Base-by-base conservation (phyloP, 2,797 vertebrate genomes). In the Poeciliopsis infans region DNA sequence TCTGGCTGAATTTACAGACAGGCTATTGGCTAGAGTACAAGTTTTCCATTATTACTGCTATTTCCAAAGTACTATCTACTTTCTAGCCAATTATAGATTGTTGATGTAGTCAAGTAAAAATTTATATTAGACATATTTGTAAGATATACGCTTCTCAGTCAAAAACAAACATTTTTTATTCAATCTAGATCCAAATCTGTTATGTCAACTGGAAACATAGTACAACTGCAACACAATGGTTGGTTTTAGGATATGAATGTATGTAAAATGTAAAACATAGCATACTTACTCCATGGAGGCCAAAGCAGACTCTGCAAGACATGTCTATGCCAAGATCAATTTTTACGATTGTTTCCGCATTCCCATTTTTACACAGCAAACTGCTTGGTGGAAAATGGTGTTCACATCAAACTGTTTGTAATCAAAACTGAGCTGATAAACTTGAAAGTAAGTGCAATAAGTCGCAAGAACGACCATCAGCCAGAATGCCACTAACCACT, bases 1-100 rank as follows among this genome's bases (percentile, higher is more conserved):
- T 82, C 68, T 77, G 76, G 74, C 75, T 61, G 46, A 79, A 81
- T 84, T 91, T 81, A 86, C 75, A 55, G 46, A 78, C 71, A 74
- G 77, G 73, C 75, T 91, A 68, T 76, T 59, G 79, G 85, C 59
- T 45, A 64, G 80, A 85, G 85, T 79, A 75, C 79, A 83, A 53
- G 73, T 78, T 71, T 79, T 80, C 69, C 74, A 81, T 83, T 59
- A 59, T 68, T 76, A 69, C 74, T 51, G 43, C 77, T 66, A 49
- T 70, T 70, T 84, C 53, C 64, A 72, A 74, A 80, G 74, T 57
- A 79, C 59, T 85, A 70, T 53, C 25, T 1, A 43, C 49, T 53
- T 49, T 68, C 33, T 51, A 13, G 46, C 46, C 36, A 64, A 41
- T 28, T 39, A 43, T 53, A 43, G 20, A 45, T 72, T n/a, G 11